Evolutionary conservation across 2,113 vertebrate species (phyloP).

Genomic region (Tetraodon nigroviridis): DNA sequence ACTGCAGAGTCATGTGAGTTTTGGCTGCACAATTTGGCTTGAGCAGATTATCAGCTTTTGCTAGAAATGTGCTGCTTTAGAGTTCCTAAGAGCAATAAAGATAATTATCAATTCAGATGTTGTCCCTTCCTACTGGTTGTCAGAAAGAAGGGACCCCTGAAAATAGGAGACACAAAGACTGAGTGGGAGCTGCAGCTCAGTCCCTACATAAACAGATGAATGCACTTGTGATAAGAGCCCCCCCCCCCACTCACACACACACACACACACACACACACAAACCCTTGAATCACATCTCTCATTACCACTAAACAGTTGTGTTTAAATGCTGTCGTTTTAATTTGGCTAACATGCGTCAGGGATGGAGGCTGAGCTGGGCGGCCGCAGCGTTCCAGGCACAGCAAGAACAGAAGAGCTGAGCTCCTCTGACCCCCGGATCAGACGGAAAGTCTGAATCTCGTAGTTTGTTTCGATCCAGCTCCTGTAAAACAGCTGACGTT

Average conservation of each 20-base stretch:
- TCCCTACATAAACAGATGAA: slow-evolving; percentile 6
- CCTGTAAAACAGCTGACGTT: slow-evolving; percentile 24
- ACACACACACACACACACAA: no score
- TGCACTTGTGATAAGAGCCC: no score
- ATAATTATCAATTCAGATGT: slow-evolving; percentile 22
- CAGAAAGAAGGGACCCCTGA: slow-evolving; percentile 1
- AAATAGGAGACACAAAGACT: slow-evolving; percentile 6
- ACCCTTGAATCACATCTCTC: slow-evolving; percentile 1
- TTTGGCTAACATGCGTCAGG: no score
- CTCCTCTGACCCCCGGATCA: no score
- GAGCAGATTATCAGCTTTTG: slow-evolving; percentile 34
- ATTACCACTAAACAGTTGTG: slow-evolving; percentile 11
- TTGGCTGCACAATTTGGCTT: slow-evolving; percentile 48
- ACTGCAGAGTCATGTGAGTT: slow-evolving; percentile 50
- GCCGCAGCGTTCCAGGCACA: neutral
- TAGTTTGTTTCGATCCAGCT: neutral
- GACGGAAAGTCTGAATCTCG: neutral
- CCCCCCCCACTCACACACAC: no score
- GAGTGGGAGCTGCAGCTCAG: neutral
- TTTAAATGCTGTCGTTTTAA: slow-evolving; percentile 14
- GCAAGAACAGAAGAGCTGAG: neutral
- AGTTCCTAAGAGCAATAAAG: slow-evolving; percentile 23
- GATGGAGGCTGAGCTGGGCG: no score
- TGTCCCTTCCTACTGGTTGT: slow-evolving; percentile 5
- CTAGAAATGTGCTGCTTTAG: slow-evolving; percentile 43